phyloP scores from a whole-genome alignment of 2,888 invertebrate species.

The Thymelicus acteon region DNA sequence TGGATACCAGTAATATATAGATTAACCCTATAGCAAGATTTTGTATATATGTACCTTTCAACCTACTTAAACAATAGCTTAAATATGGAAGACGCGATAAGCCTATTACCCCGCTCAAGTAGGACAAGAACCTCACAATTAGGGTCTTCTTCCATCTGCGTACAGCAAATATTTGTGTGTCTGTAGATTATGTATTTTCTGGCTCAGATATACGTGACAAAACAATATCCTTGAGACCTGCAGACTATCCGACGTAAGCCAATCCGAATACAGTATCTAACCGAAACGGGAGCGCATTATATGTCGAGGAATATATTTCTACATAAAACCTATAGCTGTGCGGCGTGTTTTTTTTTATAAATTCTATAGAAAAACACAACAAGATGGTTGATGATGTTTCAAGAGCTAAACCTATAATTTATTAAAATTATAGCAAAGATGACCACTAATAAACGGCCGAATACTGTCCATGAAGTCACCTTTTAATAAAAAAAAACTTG shows the following conservation, averaged over 20 bases:
- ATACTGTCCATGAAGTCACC: too few species aligned
- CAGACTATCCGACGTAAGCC: background rate
- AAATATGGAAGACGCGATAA: slow-evolving; percentile 33
- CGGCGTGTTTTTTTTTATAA: too few species aligned
- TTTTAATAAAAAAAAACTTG: too few species aligned
- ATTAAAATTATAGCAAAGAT: too few species aligned
- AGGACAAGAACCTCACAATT: slow-evolving; percentile 26
- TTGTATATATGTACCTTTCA: slow-evolving; percentile 20
- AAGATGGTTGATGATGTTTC: too few species aligned
- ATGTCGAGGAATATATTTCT: too few species aligned
- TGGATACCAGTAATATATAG: background rate
- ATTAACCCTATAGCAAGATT: background rate
- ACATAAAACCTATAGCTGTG: too few species aligned
- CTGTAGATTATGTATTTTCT: background rate
- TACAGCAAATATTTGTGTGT: slow-evolving; percentile 20
- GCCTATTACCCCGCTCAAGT: slow-evolving; percentile 23
- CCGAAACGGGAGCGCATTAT: too few species aligned
- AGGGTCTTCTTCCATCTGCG: slow-evolving; percentile 29
- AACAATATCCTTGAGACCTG: slow-evolving; percentile 19
- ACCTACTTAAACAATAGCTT: slow-evolving; percentile 33
- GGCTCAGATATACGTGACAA: background rate
- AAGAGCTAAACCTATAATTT: too few species aligned
- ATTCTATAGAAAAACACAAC: too few species aligned
- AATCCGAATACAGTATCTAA: too few species aligned
- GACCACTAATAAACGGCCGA: too few species aligned